Percentiles rank a stretch among this genome's conserved stretches.
phyloP scores from a whole-genome alignment of 2,113 vertebrate genomes.

The Muntiacus reevesi region DNA sequence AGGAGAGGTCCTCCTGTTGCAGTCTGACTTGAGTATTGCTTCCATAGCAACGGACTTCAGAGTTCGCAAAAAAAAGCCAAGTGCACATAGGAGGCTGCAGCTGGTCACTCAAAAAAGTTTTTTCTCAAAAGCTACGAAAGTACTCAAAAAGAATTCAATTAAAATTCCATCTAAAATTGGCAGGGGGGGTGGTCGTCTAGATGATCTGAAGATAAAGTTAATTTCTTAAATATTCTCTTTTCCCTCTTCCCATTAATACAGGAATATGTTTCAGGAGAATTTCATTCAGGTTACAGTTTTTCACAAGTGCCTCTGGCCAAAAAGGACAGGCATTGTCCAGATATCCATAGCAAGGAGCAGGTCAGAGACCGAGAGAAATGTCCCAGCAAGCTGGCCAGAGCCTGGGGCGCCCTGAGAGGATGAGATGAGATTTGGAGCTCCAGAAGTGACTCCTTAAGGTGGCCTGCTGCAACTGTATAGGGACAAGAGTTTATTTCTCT shows the following conservation, averaged over 20 bases:
- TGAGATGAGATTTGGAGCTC: background rate
- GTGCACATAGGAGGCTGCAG: background rate
- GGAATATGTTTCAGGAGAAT: background rate
- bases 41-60: slow-evolving; percentile 39
- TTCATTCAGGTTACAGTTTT: background rate
- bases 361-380: background rate
- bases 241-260: background rate
- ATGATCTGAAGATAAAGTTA: background rate
- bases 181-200: background rate
- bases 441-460: accelerated
- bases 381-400: background rate
- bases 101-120: background rate
- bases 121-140: background rate
- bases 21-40: slow-evolving; percentile 21
- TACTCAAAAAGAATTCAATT: slow-evolving; percentile 30
- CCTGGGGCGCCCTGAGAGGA: background rate
- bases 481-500: background rate
- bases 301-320: background rate
- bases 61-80: background rate
- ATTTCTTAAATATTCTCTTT: background rate
- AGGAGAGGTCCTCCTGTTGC: background rate
- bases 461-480: too few relatives aligned
- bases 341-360: background rate
- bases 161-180: slow-evolving; percentile 15
- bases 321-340: background rate